Evolutionary conservation across 2,113 vertebrate genomes (phyloP), one percentile per base, ranked within the genome.

Genomic region (Camelus dromedarius): DNA sequence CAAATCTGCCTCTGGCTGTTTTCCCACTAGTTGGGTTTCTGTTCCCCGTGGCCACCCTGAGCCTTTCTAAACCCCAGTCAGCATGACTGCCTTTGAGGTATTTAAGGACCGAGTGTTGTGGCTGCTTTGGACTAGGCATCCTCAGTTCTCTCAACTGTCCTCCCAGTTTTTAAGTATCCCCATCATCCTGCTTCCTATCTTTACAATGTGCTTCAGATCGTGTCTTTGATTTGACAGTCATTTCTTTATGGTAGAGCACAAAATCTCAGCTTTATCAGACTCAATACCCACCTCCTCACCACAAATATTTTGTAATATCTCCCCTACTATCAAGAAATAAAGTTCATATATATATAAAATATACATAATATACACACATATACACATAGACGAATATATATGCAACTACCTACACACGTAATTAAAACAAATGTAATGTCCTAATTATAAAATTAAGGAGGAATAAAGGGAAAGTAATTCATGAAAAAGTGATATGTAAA

Each of bases 391-490:
- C 20, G 54, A 89, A 35, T 20, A 13, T 69, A 30, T 18, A 12
- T 24, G 32, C 32, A 75, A 32, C 10, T 67, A 48, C 58, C n/a
- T 48, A 75, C 11, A 77, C 13, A 84, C 10, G 18, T 58, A 58
- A 62, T 46, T 76, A 95, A 67, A 89, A 35, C 15, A 52, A n/a
- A 89, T 28, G 7, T 46, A 75, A 56, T 28, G 14, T 66, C 24
- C 18, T 75, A 72, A 22, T 64, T n/a, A 73, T 8, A 60, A 80
- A 79, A 88, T 62, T 50, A 86, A 93, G 46, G 20, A 54, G 26
- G 72, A 84, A 50, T 72, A 56, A 64, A 67, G 75, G 30, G 42
- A 19, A 93, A 89, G 16, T 83, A 35, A 60, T 26, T 24, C 79
- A 42, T 56, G 64, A 79, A 56, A 58, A 83, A 87, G 11, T 3